phyloP scores from a whole-genome alignment of 92 coral and sea anemone genomes.

The Porites evermanni region DNA sequence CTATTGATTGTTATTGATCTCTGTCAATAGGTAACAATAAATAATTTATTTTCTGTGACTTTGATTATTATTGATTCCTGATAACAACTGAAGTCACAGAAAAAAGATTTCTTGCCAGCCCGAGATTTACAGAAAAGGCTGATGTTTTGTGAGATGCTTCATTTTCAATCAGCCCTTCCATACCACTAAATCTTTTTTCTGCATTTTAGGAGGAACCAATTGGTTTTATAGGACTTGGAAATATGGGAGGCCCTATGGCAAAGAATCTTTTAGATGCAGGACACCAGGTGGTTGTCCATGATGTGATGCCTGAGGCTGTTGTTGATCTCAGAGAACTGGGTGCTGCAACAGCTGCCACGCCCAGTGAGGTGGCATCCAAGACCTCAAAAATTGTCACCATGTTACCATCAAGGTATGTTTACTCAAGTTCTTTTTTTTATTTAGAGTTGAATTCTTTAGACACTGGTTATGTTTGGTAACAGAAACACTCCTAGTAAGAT shows the following conservation, averaged over 20 bases:
- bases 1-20: too few relatives aligned
- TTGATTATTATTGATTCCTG: too few relatives aligned
- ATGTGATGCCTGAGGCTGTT: constrained; percentile 76
- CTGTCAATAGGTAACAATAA: too few relatives aligned
- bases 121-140: too few relatives aligned
- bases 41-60: too few relatives aligned
- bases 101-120: too few relatives aligned
- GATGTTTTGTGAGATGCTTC: too few relatives aligned
- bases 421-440: too few relatives aligned
- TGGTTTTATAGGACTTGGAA: constrained; percentile 98
- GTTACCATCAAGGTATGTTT: constrained; percentile 91
- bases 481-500: background rate
- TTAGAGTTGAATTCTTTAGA: background rate
- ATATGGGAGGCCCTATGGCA: constrained; percentile 99
- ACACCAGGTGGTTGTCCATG: constrained; percentile 78
- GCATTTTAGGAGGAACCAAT: constrained; percentile 11
- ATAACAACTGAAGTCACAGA: too few relatives aligned
- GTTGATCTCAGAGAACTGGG: constrained; percentile 84
- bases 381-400: constrained; percentile 86
- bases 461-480: background rate
- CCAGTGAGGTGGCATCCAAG: constrained; percentile 90
- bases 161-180: background rate
- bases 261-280: constrained; percentile 86
- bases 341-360: constrained; percentile 83
- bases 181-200: background rate